These are phyloP conservation scores for Heterocephalus glaber DNA, from an alignment of 2,113 vertebrate species.

Conservation along the genomic window DNA sequence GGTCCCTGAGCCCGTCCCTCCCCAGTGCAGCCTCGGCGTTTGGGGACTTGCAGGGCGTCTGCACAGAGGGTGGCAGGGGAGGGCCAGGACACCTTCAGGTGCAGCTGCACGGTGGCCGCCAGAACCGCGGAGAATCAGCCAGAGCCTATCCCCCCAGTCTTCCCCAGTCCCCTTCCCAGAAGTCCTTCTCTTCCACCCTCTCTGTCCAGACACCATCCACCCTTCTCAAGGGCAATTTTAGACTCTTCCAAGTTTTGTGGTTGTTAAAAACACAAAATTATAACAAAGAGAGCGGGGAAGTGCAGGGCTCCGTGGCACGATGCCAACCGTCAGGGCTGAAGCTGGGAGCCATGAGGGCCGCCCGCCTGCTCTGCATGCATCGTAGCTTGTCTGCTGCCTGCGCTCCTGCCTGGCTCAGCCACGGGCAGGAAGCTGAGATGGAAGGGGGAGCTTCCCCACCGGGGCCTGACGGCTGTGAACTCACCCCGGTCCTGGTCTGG, in stretches of 20 bases:
- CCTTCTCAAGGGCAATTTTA: neutral
- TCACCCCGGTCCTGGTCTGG: neutral
- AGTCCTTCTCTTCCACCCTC: neutral
- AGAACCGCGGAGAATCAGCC: neutral
- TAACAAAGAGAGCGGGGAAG: neutral
- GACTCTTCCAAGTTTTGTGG: neutral
- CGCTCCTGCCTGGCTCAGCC: neutral
- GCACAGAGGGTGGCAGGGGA: neutral
- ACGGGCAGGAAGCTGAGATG: no score
- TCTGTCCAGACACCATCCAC: neutral
- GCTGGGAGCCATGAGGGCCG: neutral
- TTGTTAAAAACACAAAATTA: neutral
- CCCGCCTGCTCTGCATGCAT: neutral
- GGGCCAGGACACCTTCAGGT: neutral
- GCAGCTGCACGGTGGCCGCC: fast-evolving
- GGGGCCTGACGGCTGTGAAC: no score
- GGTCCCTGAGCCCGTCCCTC: neutral
- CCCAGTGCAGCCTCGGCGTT: neutral
- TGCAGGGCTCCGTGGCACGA: neutral
- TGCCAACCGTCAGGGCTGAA: neutral
- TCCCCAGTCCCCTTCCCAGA: neutral
- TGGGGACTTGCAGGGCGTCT: neutral
- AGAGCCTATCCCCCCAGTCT: neutral
- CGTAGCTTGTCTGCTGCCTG: neutral
- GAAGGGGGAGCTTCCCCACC: neutral